Evolutionary conservation across 1,140 invertebrate genomes (phyloP).

Genomic region (Papilio xuthus): DNA sequence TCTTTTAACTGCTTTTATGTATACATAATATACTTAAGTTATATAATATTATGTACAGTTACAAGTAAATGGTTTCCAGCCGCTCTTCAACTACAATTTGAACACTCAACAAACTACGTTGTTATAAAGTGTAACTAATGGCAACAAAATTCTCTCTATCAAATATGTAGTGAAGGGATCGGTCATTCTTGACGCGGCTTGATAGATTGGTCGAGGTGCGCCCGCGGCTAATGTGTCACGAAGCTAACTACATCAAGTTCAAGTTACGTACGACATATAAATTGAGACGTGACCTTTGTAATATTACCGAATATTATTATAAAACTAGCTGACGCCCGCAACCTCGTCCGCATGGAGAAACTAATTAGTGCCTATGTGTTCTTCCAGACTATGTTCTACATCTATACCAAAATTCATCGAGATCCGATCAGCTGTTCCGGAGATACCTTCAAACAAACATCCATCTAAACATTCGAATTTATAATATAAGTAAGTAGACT

Average conservation of each 20-base stretch:
- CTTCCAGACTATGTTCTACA: too few species aligned
- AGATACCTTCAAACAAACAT: too few species aligned
- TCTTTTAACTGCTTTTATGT: not conserved
- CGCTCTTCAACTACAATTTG: not conserved
- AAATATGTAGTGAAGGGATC: not conserved
- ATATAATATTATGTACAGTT: not conserved
- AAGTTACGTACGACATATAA: not conserved
- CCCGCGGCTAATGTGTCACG: constrained; percentile 4
- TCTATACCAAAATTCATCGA: too few species aligned
- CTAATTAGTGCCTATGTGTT: too few species aligned
- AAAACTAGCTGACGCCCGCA: too few species aligned
- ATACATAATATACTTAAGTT: not conserved
- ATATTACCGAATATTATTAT: constrained; percentile 2
- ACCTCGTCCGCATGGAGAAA: too few species aligned
- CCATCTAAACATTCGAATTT: too few species aligned
- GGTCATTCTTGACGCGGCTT: not conserved
- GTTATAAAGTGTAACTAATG: not conserved
- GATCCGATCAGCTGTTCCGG: too few species aligned
- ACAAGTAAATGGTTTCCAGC: not conserved
- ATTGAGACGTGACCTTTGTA: not conserved
- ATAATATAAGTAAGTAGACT: too few species aligned
- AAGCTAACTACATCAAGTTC: constrained; percentile 16
- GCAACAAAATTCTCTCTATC: not conserved
- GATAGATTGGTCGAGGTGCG: constrained; percentile 8
- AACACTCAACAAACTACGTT: not conserved